Base-by-base conservation (phyloP, 2,888 invertebrate species). In the Ophion obscuratus region DNA sequence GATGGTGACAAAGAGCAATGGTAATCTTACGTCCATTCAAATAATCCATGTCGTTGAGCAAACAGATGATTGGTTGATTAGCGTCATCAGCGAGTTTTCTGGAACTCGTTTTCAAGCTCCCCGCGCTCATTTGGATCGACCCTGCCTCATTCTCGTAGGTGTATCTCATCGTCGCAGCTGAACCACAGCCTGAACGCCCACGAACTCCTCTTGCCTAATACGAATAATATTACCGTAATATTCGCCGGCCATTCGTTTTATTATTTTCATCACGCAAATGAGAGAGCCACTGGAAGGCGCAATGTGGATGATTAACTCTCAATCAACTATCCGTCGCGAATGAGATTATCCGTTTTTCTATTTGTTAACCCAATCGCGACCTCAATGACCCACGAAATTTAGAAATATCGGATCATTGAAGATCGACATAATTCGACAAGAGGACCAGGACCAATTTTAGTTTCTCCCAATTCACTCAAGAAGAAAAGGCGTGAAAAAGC, bases 1-100 rank as follows among this genome's bases (percentile, higher is more conserved):
- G 53, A 78, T 27, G 44, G 59, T 79, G 77, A 24, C 24, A 47
- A n/a, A 77, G n/a, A 71, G 47, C 59, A 14, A 64, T 10, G 78
- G 76, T 62, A 76, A 20, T 44, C 61, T 61, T 66, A 53, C 31
- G 64, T 66, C 17, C 20, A 24, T 76, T 70, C 20, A 14, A 17
- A 85, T 73, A 76, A 83, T 66, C 76, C 40, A 44, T 64, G 59
- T 73, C 14, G 61, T 82, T 71, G 53, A 67, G 40, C 57, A 62
- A 85, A 82, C 71, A n/a, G 14, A 47, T 31, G 75, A 82, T 85
- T 82, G 82, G 76, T 79, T 79, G 66, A 79, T 85, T 79, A 82
- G 27, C 64, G 36, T 61, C 57, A 81, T 81, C 76, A 76, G 40
- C 64, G 20, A 70, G 44, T 66, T 76, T 24, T 61, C 27, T 47